phyloP scores from a whole-genome alignment of 2,888 invertebrate species.

The Caenorhabditis becei region DNA sequence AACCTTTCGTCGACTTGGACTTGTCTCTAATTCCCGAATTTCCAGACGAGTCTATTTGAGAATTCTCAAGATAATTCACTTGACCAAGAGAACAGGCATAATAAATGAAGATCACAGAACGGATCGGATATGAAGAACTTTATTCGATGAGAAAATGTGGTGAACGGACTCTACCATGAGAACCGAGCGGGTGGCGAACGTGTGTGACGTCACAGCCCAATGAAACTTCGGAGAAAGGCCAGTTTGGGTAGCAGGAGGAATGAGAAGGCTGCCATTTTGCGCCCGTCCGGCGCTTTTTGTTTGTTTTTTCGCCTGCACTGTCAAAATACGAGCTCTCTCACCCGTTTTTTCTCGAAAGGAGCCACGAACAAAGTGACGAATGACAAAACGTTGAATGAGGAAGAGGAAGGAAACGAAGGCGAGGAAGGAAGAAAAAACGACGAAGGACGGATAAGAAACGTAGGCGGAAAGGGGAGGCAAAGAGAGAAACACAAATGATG shows the following conservation, averaged over 20 bases:
- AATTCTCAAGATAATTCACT: not conserved
- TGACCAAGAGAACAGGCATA: not conserved
- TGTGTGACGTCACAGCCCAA: constrained; percentile 25
- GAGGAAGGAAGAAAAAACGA: not conserved
- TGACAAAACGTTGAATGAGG: constrained; percentile 47
- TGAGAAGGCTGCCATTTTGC: constrained; percentile 16
- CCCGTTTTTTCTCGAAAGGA: constrained; percentile 3
- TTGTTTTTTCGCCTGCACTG: constrained; percentile 51
- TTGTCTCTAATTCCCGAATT: not conserved
- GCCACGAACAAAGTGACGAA: constrained; percentile 11
- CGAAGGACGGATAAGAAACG: constrained; percentile 24
- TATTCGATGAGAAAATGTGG: constrained; percentile 24
- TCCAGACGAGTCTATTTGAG: not conserved
- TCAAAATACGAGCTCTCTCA: constrained; percentile 38
- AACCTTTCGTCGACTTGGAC: constrained; percentile 1
- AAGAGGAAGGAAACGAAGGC: constrained; percentile 28
- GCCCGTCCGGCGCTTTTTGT: constrained; percentile 24
- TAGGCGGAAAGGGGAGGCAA: constrained; percentile 31
- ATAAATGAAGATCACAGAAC: constrained; percentile 9
- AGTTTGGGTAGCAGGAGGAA: constrained; percentile 28
- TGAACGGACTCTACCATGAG: not conserved
- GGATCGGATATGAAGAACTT: constrained; percentile 16
- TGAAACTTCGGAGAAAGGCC: constrained; percentile 12
- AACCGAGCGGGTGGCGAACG: not conserved
- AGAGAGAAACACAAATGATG: constrained; percentile 50